Evolutionary conservation across 2,113 vertebrate genomes (phyloP).

Genomic region (Eurypyga helias): DNA sequence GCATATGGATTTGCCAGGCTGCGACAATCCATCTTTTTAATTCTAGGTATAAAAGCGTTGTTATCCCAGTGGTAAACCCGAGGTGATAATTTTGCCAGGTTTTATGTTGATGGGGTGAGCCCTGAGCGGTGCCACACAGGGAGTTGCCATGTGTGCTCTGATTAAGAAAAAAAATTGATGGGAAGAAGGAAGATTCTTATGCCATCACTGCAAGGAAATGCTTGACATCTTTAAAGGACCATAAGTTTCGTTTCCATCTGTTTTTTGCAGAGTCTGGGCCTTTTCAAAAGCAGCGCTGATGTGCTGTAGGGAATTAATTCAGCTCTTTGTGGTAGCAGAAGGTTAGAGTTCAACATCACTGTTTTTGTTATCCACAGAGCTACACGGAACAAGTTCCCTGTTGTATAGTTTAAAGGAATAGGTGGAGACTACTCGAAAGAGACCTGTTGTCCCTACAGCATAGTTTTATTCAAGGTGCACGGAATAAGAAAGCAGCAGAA

Average conservation of each 20-base stretch:
- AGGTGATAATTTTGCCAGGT: neutral
- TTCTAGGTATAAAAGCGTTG: conserved; percentile 13
- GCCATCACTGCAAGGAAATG: neutral
- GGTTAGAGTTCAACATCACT: conserved; percentile 2
- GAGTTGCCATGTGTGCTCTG: conserved; percentile 29
- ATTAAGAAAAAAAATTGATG: conserved; percentile 31
- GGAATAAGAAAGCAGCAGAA: neutral
- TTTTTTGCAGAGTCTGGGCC: neutral
- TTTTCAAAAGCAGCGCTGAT: neutral
- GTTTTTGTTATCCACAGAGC: neutral
- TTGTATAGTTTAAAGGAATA: neutral
- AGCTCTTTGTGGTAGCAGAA: conserved; percentile 13
- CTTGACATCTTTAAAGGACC: conserved; percentile 19
- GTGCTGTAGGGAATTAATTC: conserved; percentile 31
- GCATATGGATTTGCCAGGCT: neutral
- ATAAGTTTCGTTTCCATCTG: conserved; percentile 20
- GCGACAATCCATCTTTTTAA: conserved; percentile 7
- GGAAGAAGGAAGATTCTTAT: neutral
- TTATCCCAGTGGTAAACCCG: neutral
- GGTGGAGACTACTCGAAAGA: neutral
- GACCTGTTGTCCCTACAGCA: conserved; percentile 1
- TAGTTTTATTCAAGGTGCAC: neutral
- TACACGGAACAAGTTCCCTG: neutral
- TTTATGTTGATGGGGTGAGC: conserved; percentile 29
- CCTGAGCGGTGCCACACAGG: neutral